Evolutionary conservation across 2,888 invertebrate species (phyloP), one percentile per base, ranked within the genome.

Genomic region (Drosophila tripunctata): DNA sequence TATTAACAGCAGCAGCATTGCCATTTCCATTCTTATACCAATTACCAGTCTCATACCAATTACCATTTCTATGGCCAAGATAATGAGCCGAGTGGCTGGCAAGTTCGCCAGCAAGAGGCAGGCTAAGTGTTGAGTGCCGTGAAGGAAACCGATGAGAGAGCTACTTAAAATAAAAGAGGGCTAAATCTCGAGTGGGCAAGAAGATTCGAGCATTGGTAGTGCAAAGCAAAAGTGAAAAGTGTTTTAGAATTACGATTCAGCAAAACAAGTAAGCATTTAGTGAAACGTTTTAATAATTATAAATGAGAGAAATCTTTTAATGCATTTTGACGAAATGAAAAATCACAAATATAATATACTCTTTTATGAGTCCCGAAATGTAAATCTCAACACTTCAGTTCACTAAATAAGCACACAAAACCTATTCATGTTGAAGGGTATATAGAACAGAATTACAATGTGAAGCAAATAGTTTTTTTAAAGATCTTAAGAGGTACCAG

Each of bases 11-110:
- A n/a, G n/a, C n/a, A n/a, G n/a, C 30, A 54, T 12, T 44, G 7
- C 15, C 51, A 51, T 38, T 52, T 5, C n/a, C 54, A 33, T 22
- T 40, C 38, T 35, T 47, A 30, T 22, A 22, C 30, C 15, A 24
- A 47, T 40, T 19, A 12, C n/a, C 44, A 54, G 14, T 24, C 38
- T n/a, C 41, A 52, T 54, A 22, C 19, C 44, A 31, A 69, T 62
- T 69, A 36, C 36, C 78, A 64, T 60, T 36, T 38, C 24, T 61
- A 62, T 57, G 54, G 83, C 67, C 64, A 62, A 65, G 84, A 55
- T 79, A 79, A 79, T 79, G 87, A 86, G 77, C 47, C 80, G 58
- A 62, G 61, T 62, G 30, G 69, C 67, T 54, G 69, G 31, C 52
- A 40, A 48, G 38, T 40, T 40, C 38, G 38, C 50, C 19, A n/a